Conservation (phyloP, 2,113 vertebrate species). For the Tichodroma muraria region DNA sequence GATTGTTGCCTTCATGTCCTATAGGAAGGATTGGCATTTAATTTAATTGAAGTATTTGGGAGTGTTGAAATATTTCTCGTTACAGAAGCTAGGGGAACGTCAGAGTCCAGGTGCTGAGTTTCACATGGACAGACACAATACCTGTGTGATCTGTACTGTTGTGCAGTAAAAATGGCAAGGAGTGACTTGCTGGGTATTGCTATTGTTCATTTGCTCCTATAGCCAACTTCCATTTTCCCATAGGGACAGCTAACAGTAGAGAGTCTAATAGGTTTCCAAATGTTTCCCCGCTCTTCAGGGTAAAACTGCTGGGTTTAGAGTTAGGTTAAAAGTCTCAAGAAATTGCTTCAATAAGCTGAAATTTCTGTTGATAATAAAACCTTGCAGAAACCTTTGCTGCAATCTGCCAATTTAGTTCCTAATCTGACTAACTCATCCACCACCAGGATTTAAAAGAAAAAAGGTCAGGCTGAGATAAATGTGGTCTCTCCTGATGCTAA, state of each 20-base stretch:
- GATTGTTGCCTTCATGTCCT: neutral
- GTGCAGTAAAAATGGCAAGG: neutral
- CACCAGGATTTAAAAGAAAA: neutral
- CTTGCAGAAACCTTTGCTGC: neutral
- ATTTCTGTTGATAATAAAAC: constrained; percentile 2
- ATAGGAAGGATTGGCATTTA: neutral
- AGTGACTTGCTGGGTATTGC: neutral
- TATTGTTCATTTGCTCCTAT: neutral
- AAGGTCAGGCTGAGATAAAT: neutral
- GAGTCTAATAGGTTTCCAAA: neutral
- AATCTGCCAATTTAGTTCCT: neutral
- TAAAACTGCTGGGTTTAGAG: neutral
- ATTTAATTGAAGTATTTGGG: neutral
- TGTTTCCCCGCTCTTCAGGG: neutral
- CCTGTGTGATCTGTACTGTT: neutral
- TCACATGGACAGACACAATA: neutral
- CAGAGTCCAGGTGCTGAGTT: neutral
- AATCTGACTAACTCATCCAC: neutral
- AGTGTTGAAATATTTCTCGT: neutral
- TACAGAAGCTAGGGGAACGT: neutral
- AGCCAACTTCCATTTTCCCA: neutral
- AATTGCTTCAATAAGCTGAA: constrained; percentile 1
- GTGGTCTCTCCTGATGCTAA: neutral
- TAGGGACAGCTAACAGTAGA: neutral
- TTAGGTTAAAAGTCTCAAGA: neutral